phyloP scores from a whole-genome alignment of 2,888 invertebrate species.

The Acanthosepion esculentum region DNA sequence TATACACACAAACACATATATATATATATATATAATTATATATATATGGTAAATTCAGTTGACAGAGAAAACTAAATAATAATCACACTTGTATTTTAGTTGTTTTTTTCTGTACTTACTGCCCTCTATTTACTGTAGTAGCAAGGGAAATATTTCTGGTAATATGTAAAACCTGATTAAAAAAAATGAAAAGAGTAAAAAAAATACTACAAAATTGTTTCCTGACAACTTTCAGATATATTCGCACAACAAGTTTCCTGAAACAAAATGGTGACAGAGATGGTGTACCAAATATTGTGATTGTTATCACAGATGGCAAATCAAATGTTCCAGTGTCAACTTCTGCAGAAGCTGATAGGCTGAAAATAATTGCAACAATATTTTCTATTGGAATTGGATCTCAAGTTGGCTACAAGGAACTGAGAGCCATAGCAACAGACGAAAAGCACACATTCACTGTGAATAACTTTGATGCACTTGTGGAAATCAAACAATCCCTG shows the following conservation, averaged over 20 bases:
- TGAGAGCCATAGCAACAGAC: slow-evolving; percentile 65
- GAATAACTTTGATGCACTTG: slow-evolving; percentile 63
- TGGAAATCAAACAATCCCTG: background rate
- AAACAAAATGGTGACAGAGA: slow-evolving; percentile 59
- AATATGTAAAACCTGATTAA: too few relatives aligned
- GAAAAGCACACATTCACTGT: slow-evolving; percentile 68
- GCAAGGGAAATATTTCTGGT: too few relatives aligned
- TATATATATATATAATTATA: too few relatives aligned
- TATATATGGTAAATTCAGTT: too few relatives aligned
- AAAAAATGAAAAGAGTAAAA: too few relatives aligned
- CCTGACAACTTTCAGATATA: background rate
- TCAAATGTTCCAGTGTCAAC: slow-evolving; percentile 59
- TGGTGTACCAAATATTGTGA: slow-evolving; percentile 63
- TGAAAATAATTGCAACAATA: slow-evolving; percentile 57
- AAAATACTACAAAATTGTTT: too few relatives aligned
- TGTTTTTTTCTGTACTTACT: too few relatives aligned
- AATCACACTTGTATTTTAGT: too few relatives aligned
- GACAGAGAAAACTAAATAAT: too few relatives aligned
- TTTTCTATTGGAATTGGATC: slow-evolving; percentile 66
- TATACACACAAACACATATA: too few relatives aligned
- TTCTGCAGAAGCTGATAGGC: slow-evolving; percentile 56
- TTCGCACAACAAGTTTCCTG: slow-evolving; percentile 59
- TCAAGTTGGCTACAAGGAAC: slow-evolving; percentile 57
- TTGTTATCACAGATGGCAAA: slow-evolving; percentile 67
- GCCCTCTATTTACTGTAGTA: too few relatives aligned